Evolutionary conservation across 2,113 vertebrate genomes (phyloP).

Genomic region (Tringa solitaria): DNA sequence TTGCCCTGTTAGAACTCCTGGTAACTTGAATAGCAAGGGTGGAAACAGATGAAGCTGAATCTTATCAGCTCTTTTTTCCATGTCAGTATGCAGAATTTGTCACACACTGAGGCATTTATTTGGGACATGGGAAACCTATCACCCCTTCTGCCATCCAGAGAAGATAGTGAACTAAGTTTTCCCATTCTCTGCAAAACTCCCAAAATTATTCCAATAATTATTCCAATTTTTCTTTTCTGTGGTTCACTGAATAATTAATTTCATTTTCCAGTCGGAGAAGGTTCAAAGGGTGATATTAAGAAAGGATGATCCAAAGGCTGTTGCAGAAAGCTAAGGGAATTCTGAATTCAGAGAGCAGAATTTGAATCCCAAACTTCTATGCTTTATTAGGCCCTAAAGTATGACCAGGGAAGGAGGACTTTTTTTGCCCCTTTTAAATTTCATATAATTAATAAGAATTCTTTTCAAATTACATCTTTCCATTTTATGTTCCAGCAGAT

Average conservation of each 20-base stretch:
- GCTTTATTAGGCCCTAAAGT: fast-evolving
- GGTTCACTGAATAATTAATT: background rate
- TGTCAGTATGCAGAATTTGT: background rate
- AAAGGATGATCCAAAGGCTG: background rate
- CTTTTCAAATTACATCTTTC: background rate
- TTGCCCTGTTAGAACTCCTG: background rate
- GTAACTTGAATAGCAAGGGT: background rate
- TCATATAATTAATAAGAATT: background rate
- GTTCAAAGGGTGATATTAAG: background rate
- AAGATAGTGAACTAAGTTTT: background rate
- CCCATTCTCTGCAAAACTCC: background rate
- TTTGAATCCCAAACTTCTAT: background rate
- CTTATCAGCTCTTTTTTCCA: background rate
- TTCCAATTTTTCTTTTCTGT: background rate
- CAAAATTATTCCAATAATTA: background rate
- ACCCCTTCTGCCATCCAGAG: background rate
- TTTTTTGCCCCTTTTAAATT: background rate
- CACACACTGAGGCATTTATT: background rate
- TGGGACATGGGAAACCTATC: background rate
- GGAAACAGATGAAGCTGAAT: background rate
- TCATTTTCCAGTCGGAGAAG: background rate
- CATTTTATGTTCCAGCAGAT: background rate
- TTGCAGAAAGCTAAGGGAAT: background rate
- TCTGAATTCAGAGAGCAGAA: background rate
- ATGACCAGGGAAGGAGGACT: fast-evolving